A percentile compares a stretch with the other conserved stretches of the same genome.
phyloP scores from a whole-genome alignment of 2,888 invertebrate genomes.

The Druceiella hillmani region DNA sequence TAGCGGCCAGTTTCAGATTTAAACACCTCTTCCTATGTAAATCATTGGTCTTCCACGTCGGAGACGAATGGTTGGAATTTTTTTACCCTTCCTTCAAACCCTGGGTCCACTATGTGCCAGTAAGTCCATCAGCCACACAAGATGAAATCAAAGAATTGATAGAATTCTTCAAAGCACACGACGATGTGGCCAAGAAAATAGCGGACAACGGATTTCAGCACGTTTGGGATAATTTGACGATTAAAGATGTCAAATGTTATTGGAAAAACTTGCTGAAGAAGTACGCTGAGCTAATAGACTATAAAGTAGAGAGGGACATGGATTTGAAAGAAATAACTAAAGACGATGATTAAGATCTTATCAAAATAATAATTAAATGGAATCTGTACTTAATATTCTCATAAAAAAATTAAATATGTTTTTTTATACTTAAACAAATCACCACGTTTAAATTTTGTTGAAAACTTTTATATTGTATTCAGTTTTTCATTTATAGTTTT shows the following conservation, averaged over 20 bases:
- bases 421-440: too few relatives aligned
- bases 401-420: too few relatives aligned
- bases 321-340: conserved; percentile 48
- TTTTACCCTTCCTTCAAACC: conserved; percentile 87
- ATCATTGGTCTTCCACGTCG: conserved; percentile 91
- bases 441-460: too few relatives aligned
- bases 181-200: conserved; percentile 68
- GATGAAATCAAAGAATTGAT: conserved; percentile 68
- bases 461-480: too few relatives aligned
- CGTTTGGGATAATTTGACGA: conserved; percentile 75
- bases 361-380: too few relatives aligned
- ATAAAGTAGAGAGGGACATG: conserved; percentile 54
- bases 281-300: conserved; percentile 71
- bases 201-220: conserved; percentile 78
- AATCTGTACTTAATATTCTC: too few relatives aligned
- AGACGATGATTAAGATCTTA: conserved; percentile 15
- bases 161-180: conserved; percentile 70
- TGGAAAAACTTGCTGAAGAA: conserved; percentile 73
- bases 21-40: conserved; percentile 92
- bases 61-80: conserved; percentile 91
- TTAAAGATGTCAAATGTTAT: conserved; percentile 80
- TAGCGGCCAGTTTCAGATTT: conserved; percentile 95
- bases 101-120: conserved; percentile 94
- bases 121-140: conserved; percentile 58
- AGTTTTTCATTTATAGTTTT: too few relatives aligned